A percentile compares a stretch with the other conserved stretches of the same genome.
These are phyloP conservation scores for Threskiornis aethiopicus DNA, from an alignment of 2,797 vertebrate genomes.

Conservation along the genomic window DNA sequence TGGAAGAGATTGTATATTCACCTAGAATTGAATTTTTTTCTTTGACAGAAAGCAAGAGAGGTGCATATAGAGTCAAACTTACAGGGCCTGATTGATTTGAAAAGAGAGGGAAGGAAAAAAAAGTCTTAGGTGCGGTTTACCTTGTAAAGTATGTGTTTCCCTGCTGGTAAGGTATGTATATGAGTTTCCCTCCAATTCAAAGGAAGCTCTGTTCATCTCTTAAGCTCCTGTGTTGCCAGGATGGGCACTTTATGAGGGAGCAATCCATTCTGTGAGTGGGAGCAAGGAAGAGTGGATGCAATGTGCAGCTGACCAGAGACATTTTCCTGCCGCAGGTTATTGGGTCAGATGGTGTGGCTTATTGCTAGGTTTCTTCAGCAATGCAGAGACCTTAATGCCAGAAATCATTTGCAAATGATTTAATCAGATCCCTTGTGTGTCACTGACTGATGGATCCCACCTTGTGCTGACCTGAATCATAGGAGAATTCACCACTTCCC, in stretches of 20 bases:
- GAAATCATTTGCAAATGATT: neutral
- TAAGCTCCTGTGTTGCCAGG: conserved; percentile 52
- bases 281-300: neutral
- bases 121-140: conserved; percentile 60
- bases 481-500: neutral
- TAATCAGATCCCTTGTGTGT: neutral
- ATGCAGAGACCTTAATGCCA: neutral
- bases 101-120: conserved; percentile 50
- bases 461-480: neutral
- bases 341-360: neutral
- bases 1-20: conserved; percentile 68
- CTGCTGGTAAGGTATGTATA: conserved; percentile 62
- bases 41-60: conserved; percentile 46
- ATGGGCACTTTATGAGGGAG: conserved; percentile 34
- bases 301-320: neutral
- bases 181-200: conserved; percentile 52
- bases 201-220: conserved; percentile 70
- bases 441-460: neutral
- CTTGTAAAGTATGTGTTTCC: conserved; percentile 70
- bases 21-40: conserved; percentile 5
- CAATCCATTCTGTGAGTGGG: neutral
- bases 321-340: neutral
- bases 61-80: conserved; percentile 22
- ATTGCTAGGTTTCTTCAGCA: neutral
- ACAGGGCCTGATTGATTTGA: conserved; percentile 67